These are phyloP conservation scores for Acronicta leporina DNA, from an alignment of 2,888 invertebrate species.

Conservation along the genomic window DNA sequence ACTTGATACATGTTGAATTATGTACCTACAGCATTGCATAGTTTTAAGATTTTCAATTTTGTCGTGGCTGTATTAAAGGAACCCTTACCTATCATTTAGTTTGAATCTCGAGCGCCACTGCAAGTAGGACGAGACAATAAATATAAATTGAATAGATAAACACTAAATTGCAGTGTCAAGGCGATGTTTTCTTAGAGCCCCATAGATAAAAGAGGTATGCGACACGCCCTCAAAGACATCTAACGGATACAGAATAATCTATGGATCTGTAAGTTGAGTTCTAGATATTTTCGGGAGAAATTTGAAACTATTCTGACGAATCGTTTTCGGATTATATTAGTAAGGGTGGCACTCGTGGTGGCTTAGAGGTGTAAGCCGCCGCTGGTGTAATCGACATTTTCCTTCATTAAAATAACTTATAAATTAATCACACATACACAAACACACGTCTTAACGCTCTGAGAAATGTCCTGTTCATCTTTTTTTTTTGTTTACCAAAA, in stretches of 20 bases:
- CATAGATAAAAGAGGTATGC: slow-evolving; percentile 50
- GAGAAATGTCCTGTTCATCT: no score
- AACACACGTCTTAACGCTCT: no score
- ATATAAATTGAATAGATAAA: slow-evolving; percentile 85
- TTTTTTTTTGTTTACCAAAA: no score
- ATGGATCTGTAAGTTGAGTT: slow-evolving; percentile 22
- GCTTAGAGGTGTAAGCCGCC: no score
- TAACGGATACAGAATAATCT: slow-evolving; percentile 50
- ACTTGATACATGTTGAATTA: slow-evolving; percentile 16
- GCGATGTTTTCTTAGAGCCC: slow-evolving; percentile 61
- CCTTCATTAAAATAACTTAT: no score
- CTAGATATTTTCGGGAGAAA: background rate
- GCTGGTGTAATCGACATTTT: no score
- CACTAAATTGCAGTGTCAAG: slow-evolving; percentile 62
- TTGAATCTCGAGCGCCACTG: slow-evolving; percentile 69
- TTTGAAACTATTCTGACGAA: no score
- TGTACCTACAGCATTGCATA: slow-evolving; percentile 3
- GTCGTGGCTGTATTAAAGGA: slow-evolving; percentile 54
- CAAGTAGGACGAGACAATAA: slow-evolving; percentile 79
- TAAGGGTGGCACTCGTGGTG: no score
- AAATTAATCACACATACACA: no score
- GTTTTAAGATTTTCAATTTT: slow-evolving; percentile 26
- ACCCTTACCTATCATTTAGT: slow-evolving; percentile 70
- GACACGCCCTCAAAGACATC: slow-evolving; percentile 56
- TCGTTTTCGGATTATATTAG: no score